Percentiles rank a stretch among this genome's conserved stretches.
Evolutionary conservation across 2,888 invertebrate species (phyloP).

Genomic region (Eurois occulta): DNA sequence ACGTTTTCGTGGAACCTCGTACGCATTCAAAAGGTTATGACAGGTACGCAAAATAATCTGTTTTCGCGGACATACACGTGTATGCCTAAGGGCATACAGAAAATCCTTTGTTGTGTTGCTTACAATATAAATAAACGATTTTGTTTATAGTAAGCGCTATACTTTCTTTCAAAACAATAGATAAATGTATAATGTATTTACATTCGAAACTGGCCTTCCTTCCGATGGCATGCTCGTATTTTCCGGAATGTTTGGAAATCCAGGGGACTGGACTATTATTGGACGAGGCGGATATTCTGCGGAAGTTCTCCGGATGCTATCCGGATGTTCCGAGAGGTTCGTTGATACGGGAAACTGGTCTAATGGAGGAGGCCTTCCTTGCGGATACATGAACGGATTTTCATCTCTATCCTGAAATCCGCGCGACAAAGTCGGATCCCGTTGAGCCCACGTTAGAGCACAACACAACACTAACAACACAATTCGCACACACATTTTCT

Average conservation of each 20-base stretch:
- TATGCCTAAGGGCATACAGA: background rate
- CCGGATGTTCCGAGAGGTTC: background rate
- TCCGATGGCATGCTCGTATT: background rate
- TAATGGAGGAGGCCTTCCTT: slow-evolving; percentile 4
- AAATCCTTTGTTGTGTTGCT: background rate
- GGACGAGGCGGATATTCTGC: slow-evolving; percentile 6
- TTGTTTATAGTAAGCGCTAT: background rate
- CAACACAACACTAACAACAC: slow-evolving; percentile 53
- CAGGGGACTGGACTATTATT: background rate
- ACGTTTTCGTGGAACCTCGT: background rate
- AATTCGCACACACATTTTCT: slow-evolving; percentile 48
- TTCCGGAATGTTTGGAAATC: background rate
- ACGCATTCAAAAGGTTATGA: background rate
- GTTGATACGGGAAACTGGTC: background rate
- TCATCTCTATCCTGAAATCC: background rate
- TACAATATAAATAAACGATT: slow-evolving; percentile 5
- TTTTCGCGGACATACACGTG: background rate
- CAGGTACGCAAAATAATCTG: background rate
- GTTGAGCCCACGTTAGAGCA: slow-evolving; percentile 27
- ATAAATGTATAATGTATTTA: slow-evolving; percentile 28
- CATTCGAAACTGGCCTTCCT: slow-evolving; percentile 23
- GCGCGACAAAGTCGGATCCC: background rate
- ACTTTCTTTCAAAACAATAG: background rate
- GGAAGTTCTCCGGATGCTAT: background rate
- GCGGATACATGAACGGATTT: background rate